These are phyloP conservation scores for Festucalex cinctus DNA, from an alignment of 2,113 vertebrate species.

Conservation along the genomic window DNA sequence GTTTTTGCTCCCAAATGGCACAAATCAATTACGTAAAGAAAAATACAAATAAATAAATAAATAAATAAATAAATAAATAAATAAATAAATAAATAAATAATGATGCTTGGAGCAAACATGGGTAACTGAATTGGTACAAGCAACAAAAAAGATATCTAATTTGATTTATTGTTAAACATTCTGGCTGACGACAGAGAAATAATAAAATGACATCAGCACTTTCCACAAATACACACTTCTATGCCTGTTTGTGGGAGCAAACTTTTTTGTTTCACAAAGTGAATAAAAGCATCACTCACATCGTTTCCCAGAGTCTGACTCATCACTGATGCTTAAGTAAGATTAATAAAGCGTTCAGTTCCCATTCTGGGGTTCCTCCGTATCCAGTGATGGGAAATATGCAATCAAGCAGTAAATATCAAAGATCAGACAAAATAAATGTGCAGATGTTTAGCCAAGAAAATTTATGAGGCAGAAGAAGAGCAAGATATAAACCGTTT, in stretches of 20 bases:
- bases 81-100: too few species aligned
- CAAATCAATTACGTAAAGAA: too few species aligned
- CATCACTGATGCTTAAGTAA: constrained; percentile 38
- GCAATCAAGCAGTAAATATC: constrained; percentile 34
- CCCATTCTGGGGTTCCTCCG: constrained; percentile 32
- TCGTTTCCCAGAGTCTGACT: constrained; percentile 17
- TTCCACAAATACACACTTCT: constrained; percentile 1
- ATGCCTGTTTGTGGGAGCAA: background rate
- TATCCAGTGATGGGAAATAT: constrained; percentile 30
- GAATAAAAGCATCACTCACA: constrained; percentile 11
- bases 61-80: too few species aligned
- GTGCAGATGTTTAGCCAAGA: constrained; percentile 18
- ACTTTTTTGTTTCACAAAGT: constrained; percentile 19
- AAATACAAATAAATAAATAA: too few species aligned
- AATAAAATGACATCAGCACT: background rate
- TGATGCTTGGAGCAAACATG: too few species aligned
- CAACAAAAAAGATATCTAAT: background rate
- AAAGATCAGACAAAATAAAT: constrained; percentile 26
- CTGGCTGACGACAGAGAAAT: background rate
- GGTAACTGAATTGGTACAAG: background rate
- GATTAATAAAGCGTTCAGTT: constrained; percentile 44
- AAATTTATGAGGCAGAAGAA: constrained; percentile 12
- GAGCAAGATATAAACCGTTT: constrained; percentile 5
- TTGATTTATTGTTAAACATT: background rate
- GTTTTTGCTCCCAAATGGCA: background rate